Evolutionary conservation across 2,113 vertebrate species (phyloP).

Genomic region (Lampris incognitus): DNA sequence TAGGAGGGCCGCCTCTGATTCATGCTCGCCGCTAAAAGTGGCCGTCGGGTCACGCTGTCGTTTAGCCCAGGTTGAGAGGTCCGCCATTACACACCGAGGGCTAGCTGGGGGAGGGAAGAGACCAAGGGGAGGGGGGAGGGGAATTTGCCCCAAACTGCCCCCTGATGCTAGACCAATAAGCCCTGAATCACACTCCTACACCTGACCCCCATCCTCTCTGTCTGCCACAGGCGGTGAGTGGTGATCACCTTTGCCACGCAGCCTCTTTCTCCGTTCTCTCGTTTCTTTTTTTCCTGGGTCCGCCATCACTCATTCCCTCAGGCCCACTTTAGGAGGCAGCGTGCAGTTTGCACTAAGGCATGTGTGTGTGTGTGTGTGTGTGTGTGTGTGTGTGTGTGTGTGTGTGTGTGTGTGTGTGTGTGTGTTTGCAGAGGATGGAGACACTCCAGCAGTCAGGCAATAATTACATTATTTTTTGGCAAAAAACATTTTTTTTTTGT

Average conservation of each 20-base stretch:
- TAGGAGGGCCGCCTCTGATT: constrained; percentile 24
- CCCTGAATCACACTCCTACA: constrained; percentile 50
- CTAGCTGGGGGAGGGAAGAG: constrained; percentile 38
- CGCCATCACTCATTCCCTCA: constrained; percentile 39
- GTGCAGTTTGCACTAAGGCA: constrained; percentile 11
- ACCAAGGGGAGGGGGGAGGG: constrained; percentile 18
- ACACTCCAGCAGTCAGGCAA: not conserved
- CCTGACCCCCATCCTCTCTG: constrained; percentile 9
- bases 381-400: not conserved
- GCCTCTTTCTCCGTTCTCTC: constrained; percentile 34
- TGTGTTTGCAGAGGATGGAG: not conserved
- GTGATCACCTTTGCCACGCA: constrained; percentile 59
- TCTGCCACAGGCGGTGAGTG: constrained; percentile 36
- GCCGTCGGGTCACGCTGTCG: constrained; percentile 26
- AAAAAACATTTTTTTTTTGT: no score
- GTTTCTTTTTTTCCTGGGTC: not conserved
- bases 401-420: not conserved
- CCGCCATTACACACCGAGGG: constrained; percentile 39
- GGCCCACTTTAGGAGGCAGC: constrained; percentile 27
- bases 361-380: not conserved
- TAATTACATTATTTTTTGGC: no score
- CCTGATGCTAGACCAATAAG: constrained; percentile 55
- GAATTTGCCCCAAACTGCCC: constrained; percentile 60
- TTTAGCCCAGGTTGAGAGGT: constrained; percentile 58
- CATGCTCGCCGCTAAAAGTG: constrained; percentile 32